Base-by-base conservation (phyloP, 2,797 vertebrate genomes). In the Chaetophractus vellerosus region DNA sequence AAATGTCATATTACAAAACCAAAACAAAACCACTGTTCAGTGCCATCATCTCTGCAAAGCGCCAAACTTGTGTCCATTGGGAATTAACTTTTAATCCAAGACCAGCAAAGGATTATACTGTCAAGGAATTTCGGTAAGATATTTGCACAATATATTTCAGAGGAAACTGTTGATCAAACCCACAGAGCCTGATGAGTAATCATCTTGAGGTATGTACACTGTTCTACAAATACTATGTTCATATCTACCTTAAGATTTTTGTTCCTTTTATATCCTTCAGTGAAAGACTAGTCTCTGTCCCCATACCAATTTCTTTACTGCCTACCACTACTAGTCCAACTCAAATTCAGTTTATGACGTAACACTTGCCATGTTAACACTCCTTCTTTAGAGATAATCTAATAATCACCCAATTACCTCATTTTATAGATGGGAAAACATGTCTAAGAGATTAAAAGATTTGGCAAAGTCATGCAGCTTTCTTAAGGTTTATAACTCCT, bases 1-100 rank as follows among this genome's bases (percentile, higher is more conserved):
- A 96, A 96, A 96, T 92, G 68, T 79, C 52, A 12, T 85, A 83
- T 94, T 96, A 96, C 63, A 96, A 96, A 96, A 96, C 93, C 96
- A 91, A 95, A 94, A 93, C 71, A 93, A 95, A 97, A 92, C 81
- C 93, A 61, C 85, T 28, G 21, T 64, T 90, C 63, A 72, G 12
- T 88, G 74, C 95, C 91, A 93, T 83, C 19, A 0, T 94, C n/a
- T 88, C 90, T 88, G 74, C 52, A 93, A 63, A 72, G 68, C 19
- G 93, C 91, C 75, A 94, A 94, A 95, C 88, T 94, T 90, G 76
- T 96, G 78, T 94, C 96, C 96, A 10, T 23, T 96, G 68, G 28
- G 68, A 71, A 92, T 80, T 92, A 82, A 31, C 28, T 86, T 80
- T 85, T 82, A 85, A 79, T 45, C 41, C 79, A 75, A 94, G 18